phyloP scores from a whole-genome alignment of 2,888 invertebrate species.

The Pyrrhosoma nymphula region DNA sequence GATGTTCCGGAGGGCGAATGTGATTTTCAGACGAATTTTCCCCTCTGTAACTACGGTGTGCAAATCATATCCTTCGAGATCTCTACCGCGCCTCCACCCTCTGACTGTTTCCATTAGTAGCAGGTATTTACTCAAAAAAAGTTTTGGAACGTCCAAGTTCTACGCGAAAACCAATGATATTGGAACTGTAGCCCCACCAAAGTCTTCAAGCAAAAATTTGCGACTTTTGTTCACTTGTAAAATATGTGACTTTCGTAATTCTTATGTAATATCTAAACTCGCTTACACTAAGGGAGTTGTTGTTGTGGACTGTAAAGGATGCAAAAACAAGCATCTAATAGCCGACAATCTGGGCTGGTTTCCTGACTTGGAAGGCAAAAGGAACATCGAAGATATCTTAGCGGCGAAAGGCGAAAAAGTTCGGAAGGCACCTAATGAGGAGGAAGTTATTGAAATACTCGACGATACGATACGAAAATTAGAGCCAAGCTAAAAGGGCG shows the following conservation, averaged over 20 bases:
- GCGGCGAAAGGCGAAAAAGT: constrained; percentile 93
- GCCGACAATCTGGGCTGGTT: constrained; percentile 99
- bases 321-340: constrained; percentile 94
- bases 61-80: not conserved
- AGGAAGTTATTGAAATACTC: constrained; percentile 42
- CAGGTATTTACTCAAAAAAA: not conserved
- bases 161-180: not conserved
- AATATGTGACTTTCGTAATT: constrained; percentile 88
- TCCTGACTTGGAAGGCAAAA: constrained; percentile 85
- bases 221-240: constrained; percentile 93
- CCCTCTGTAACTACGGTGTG: not conserved
- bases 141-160: not conserved
- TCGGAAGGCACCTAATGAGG: not conserved
- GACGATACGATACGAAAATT: constrained; percentile 19
- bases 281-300: constrained; percentile 95
- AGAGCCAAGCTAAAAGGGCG: not conserved
- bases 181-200: not conserved
- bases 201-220: constrained; percentile 78
- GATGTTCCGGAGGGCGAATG: not conserved
- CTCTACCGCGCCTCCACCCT: not conserved
- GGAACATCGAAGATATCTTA: constrained; percentile 95
- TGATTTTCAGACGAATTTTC: not conserved
- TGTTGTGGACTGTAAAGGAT: constrained; percentile 93
- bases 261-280: constrained; percentile 89
- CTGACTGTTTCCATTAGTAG: not conserved